Base-by-base conservation (phyloP, 1,140 invertebrate genomes). In the Drosophila hydei region DNA sequence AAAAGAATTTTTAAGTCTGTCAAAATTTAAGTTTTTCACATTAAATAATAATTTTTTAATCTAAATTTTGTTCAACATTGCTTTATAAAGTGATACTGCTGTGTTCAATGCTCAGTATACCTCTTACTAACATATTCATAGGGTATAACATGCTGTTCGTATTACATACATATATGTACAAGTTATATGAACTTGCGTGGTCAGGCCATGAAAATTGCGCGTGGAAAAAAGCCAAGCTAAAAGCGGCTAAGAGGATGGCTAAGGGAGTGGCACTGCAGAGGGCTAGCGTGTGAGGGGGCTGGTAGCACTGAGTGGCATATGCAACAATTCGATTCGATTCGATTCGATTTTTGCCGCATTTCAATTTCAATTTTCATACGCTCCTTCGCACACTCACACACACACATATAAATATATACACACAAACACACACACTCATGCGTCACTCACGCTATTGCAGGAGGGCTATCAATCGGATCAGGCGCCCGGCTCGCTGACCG, bases 381-480 rank as follows among this genome's bases (percentile, higher is more conserved):
- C 16, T 43, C 14, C 16, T 11, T 16, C 16, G 6, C 36, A 16
- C 30, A 47, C 16, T 14, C 38, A 45, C 21, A 7, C 40, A 54
- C 30, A 43, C 50, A 54, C 36, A 14, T 5, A n/a, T n/a, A n/a
- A n/a, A n/a, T n/a, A n/a, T n/a, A n/a, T n/a, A 16, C 38, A 11
- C 16, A 14, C 14, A 47, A 9, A 43, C 25, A 45, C 12, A 54
- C 5, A 16, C 9, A 48, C 45, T 40, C 42, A 63, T 45, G 21
- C 1, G 1, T 50, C 18, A 16, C 7, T n/a, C 1, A 12, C 21
- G 9, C 23, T 33, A n/a, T 21, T 64, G 50, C 58, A 68, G 45
- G 58, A 72, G 14, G 79, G 43, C 47, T 87, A 72, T 72, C 83
- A 62, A 72, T 72, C 78, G 30, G 75, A 87, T 76, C 78, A 88